Evolutionary conservation across 2,797 vertebrate species (phyloP).

Genomic region (Acridotheres tristis): DNA sequence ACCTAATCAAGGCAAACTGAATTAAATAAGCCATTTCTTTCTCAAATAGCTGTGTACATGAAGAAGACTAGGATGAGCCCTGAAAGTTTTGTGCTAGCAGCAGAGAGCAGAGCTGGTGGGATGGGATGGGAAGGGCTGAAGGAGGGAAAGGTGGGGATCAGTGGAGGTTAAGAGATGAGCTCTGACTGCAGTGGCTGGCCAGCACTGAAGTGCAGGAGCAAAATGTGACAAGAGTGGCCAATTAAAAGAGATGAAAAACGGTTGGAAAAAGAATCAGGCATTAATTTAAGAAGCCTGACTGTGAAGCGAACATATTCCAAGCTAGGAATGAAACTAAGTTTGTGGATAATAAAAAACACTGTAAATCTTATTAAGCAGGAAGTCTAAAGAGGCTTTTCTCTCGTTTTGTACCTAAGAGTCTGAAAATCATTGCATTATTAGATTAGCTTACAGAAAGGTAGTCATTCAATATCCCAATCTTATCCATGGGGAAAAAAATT

Average conservation of each 20-base stretch:
- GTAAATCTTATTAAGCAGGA: slow-evolving; percentile 64
- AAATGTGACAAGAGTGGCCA: neutral
- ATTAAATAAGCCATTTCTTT: neutral
- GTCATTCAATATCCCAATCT: slow-evolving; percentile 46
- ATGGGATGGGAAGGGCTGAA: neutral
- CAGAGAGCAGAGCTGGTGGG: neutral
- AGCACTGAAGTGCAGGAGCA: fast-evolving
- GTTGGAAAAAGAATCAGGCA: neutral
- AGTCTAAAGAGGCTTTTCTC: slow-evolving; percentile 62
- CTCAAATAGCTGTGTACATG: neutral
- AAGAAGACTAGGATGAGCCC: neutral
- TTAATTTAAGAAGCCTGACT: slow-evolving; percentile 8
- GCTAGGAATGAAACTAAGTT: slow-evolving; percentile 8
- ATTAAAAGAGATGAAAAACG: slow-evolving; percentile 19
- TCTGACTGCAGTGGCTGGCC: fast-evolving
- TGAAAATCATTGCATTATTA: slow-evolving; percentile 55
- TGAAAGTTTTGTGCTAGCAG: neutral
- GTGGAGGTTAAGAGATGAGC: neutral
- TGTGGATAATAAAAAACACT: slow-evolving; percentile 51
- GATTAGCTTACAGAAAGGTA: slow-evolving; percentile 45
- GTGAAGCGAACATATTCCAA: neutral
- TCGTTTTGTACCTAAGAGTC: slow-evolving; percentile 48
- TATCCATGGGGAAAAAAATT: neutral
- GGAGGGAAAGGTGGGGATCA: neutral
- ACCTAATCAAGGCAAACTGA: neutral